phyloP scores from a whole-genome alignment of 2,888 invertebrate species.

The Lasius fuliginosus region DNA sequence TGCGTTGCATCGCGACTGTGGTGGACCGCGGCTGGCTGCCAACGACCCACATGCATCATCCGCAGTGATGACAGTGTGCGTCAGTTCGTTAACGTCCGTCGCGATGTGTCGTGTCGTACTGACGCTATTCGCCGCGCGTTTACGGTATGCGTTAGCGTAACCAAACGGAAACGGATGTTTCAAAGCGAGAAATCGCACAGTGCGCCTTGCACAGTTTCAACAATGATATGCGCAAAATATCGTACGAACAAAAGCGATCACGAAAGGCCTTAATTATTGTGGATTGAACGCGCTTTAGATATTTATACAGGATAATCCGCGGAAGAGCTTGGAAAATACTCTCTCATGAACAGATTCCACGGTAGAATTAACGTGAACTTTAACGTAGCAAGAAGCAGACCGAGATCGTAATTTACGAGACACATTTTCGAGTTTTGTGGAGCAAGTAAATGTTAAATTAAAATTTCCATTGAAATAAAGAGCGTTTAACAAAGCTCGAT shows the following conservation, averaged over 20 bases:
- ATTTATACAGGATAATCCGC: not conserved
- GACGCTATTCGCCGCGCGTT: constrained; percentile 60
- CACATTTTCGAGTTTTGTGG: not conserved
- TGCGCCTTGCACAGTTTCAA: not conserved
- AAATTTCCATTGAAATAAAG: constrained; percentile 14
- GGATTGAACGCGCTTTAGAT: not conserved
- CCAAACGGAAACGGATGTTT: constrained; percentile 57
- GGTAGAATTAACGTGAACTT: not conserved
- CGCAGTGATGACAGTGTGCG: constrained; percentile 63
- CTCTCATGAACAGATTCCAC: not conserved
- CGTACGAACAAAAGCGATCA: constrained; percentile 3
- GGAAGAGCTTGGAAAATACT: not conserved
- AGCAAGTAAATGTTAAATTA: not conserved
- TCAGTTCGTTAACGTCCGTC: constrained; percentile 66
- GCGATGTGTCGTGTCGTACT: constrained; percentile 61
- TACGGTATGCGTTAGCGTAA: constrained; percentile 54
- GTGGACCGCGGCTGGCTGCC: constrained; percentile 54
- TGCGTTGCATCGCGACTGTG: constrained; percentile 39
- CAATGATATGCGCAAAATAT: not conserved
- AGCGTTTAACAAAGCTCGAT: not conserved
- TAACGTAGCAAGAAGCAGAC: not conserved
- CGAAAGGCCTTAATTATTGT: not conserved
- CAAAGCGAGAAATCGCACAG: constrained; percentile 4
- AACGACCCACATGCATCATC: constrained; percentile 73
- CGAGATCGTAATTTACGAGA: not conserved